phyloP scores from a whole-genome alignment of 2,888 invertebrate genomes.

The Trichogramma evanescens region DNA sequence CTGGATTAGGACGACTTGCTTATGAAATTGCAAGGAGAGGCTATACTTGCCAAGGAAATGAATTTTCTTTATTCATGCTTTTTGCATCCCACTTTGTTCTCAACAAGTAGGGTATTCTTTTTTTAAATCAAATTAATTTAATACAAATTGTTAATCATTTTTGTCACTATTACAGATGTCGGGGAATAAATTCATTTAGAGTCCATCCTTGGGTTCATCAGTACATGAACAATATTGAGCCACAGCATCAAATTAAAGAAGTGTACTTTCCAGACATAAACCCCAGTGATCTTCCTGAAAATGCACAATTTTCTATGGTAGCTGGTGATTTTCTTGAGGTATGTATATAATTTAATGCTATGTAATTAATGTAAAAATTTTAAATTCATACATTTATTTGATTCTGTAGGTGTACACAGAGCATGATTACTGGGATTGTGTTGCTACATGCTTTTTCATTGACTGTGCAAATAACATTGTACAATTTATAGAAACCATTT shows the following conservation, averaged over 20 bases:
- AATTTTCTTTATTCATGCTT: slow-evolving; percentile 96
- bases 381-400: background rate
- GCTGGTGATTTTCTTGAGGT: slow-evolving; percentile 96
- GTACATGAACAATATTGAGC: slow-evolving; percentile 79
- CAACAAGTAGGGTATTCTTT: slow-evolving; percentile 60
- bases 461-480: slow-evolving; percentile 97
- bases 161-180: slow-evolving; percentile 46
- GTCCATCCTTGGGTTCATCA: slow-evolving; percentile 95
- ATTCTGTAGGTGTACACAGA: slow-evolving; percentile 59
- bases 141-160: background rate
- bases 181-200: slow-evolving; percentile 63
- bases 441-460: slow-evolving; percentile 96
- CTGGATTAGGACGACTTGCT: slow-evolving; percentile 89
- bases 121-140: slow-evolving; percentile 11
- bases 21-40: slow-evolving; percentile 89
- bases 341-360: slow-evolving; percentile 24
- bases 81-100: slow-evolving; percentile 93
- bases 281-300: slow-evolving; percentile 60
- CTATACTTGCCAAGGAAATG: slow-evolving; percentile 92
- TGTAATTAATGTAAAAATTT: background rate
- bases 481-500: slow-evolving; percentile 89
- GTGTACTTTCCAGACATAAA: slow-evolving; percentile 84
- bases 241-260: slow-evolving; percentile 71
- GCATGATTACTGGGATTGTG: slow-evolving; percentile 75
- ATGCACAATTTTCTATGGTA: slow-evolving; percentile 81